Evolutionary conservation across 2,797 vertebrate species (phyloP).

Genomic region (Pipistrellus pipistrellus): DNA sequence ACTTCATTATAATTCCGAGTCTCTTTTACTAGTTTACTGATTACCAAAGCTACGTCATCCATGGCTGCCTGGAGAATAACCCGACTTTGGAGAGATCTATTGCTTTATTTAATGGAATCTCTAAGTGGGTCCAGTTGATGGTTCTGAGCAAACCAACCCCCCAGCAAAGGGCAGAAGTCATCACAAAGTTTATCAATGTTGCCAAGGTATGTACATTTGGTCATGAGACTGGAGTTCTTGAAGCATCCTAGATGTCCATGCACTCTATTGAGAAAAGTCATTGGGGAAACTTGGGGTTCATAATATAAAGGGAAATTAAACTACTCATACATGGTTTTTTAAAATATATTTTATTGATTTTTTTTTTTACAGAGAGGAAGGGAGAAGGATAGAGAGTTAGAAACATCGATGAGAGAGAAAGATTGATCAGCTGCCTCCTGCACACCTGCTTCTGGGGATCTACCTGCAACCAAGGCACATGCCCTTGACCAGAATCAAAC

Average conservation of each 20-base stretch:
- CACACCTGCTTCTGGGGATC: too few species aligned
- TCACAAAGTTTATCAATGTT: slow-evolving; percentile 98
- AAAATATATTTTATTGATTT: too few species aligned
- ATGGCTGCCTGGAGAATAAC: slow-evolving; percentile 95
- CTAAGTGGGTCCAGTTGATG: slow-evolving; percentile 99
- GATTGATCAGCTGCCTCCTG: too few species aligned
- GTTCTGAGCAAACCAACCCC: slow-evolving; percentile 98
- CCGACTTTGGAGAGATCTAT: slow-evolving; percentile 98
- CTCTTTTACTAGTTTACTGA: slow-evolving; percentile 93
- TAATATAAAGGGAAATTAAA: background rate
- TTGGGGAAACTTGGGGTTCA: slow-evolving; percentile 21
- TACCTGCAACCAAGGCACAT: too few species aligned
- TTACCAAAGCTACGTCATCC: slow-evolving; percentile 97
- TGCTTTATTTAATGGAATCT: slow-evolving; percentile 96
- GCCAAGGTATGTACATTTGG: slow-evolving; percentile 92
- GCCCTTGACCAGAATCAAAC: too few species aligned
- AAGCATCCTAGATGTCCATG: slow-evolving; percentile 1
- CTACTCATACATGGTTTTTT: background rate
- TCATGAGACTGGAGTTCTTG: background rate
- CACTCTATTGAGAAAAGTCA: background rate
- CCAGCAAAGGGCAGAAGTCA: slow-evolving; percentile 96
- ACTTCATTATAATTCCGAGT: slow-evolving; percentile 51
- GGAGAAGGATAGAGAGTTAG: too few species aligned
- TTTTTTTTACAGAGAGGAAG: too few species aligned
- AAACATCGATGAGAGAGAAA: too few species aligned